Base-by-base conservation (phyloP, 2,113 vertebrate species). In the Centropristis striata region DNA sequence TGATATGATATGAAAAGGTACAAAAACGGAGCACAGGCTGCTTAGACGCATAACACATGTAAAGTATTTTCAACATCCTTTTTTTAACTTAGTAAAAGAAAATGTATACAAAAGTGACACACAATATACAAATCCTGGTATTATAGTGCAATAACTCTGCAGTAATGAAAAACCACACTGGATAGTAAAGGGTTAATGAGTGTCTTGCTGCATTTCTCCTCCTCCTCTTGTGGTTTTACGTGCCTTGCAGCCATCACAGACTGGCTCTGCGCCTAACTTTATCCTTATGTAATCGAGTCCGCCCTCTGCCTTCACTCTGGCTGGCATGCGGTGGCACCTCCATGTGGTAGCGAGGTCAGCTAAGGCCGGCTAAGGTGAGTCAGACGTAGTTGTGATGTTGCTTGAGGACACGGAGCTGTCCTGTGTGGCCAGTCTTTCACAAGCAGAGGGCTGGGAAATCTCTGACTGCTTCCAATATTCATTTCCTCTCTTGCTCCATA, bases 361-460 rank as follows among this genome's bases (percentile, higher is more conserved):
- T 39, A 46, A 82, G 70, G 71, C 36, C 47, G 57, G 46, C 42
- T 86, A 83, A 81, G 73, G 79, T 55, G 81, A 83, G 72, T 73
- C 76, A 59, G 65, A 76, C 13, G 75, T 44, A 18, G 89, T 75
- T 13, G 74, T 51, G 47, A 66, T 70, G 70, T 80, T 95, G 47
- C 85, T 92, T 4, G 89, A 89, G 78, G 90, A 96, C 73, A 74
- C 95, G 4, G 25, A 90, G 82, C 78, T 83, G 71, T 94, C 93
- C 84, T 95, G 94, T 37, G 85, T 92, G 16, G 86, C 88, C 10
- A 57, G 59, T 68, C 78, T 88, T 53, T 88, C 83, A 41, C 77
- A 58, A 36, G 81, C 82, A 63, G 80, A 47, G 36, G 47, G 21
- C 20, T 67, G 8, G 81, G 67, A 57, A n/a, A 71, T 47, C 72